A percentile compares a stretch with the other conserved stretches of the same genome.
phyloP scores from a whole-genome alignment of 1,140 invertebrate species.

The Drosophila lowei region DNA sequence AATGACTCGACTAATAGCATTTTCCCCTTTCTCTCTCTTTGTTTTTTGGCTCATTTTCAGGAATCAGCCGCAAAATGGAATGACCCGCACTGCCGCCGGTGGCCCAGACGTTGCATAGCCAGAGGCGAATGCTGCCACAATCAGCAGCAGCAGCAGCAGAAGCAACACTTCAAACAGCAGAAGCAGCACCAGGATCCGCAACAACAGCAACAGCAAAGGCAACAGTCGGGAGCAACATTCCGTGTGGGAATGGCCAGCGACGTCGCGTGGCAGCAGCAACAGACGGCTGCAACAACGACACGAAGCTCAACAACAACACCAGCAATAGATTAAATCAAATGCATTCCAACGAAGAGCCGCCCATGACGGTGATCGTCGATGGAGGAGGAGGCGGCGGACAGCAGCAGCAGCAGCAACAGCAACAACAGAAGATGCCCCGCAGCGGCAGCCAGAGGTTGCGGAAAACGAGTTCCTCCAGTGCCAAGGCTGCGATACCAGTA shows the following conservation, averaged over 20 bases:
- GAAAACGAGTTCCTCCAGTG: slow-evolving; percentile 77
- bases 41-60: neutral
- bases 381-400: slow-evolving; percentile 31
- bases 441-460: slow-evolving; percentile 52
- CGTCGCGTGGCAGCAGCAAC: slow-evolving; percentile 68
- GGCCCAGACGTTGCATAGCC: slow-evolving; percentile 31
- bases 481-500: slow-evolving; percentile 36
- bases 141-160: slow-evolving; percentile 40
- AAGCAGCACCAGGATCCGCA: slow-evolving; percentile 20
- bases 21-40: neutral
- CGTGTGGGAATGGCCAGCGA: slow-evolving; percentile 65
- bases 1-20: slow-evolving; percentile 2
- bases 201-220: slow-evolving; percentile 6
- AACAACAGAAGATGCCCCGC: slow-evolving; percentile 48
- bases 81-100: slow-evolving; percentile 50
- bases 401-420: slow-evolving; percentile 23
- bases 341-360: slow-evolving; percentile 77
- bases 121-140: slow-evolving; percentile 68
- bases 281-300: slow-evolving; percentile 43
- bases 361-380: slow-evolving; percentile 72
- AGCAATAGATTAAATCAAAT: slow-evolving; percentile 53
- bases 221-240: slow-evolving; percentile 11
- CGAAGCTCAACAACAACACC: slow-evolving; percentile 18
- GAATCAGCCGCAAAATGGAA: slow-evolving; percentile 55
- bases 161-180: slow-evolving; percentile 23